Evolutionary conservation across 2,797 vertebrate species (phyloP), one percentile per base, ranked within the genome.

Genomic region (Bryconaethiops microstoma): DNA sequence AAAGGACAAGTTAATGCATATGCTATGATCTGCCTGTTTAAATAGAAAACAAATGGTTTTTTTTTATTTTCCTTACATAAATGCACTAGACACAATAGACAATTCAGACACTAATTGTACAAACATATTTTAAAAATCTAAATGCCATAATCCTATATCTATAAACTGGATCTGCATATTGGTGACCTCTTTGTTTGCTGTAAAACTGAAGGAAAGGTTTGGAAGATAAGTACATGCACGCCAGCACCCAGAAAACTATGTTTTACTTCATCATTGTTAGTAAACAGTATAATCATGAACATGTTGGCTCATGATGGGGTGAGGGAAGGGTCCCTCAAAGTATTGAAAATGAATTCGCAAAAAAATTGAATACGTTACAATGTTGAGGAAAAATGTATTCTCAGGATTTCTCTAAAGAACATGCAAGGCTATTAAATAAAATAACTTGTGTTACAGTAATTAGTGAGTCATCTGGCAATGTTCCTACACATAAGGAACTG

Each of bases 401-500:
- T 59, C 60, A 45, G 52, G 64, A 10, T 74, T 19, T 13, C 29
- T 78, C 39, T 69, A 42, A 69, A 21, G 70, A 69, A 64, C 74
- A 63, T 70, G 71, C 81, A 78, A 52, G 71, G 64, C 42, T 57
- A 79, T 79, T 83, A 78, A 75, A 75, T 55, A 39, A 72, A 74
- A 74, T 59, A 52, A 82, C 25, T 74, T 78, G 81, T 64, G 72
- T 68, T 79, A 48, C 77, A 83, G 64, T 74, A 79, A 83, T 83
- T 83, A 83, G 71, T 54, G 45, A 73, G 60, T 76, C 25, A 74
- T 10, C 70, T 35, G 50, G 69, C 74, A 48, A 40, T 68, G 63
- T n/a, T 54, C 82, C 79, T 82, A 84, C 83, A 69, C 84, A 87
- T 85, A 81, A 80, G 65, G 85, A 84, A 83, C 82, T 77, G 82